Percentiles rank a stretch among this genome's conserved stretches.
These are phyloP conservation scores for Ochotona curzoniae DNA, from an alignment of 2,113 vertebrate species.

Conservation along the genomic window DNA sequence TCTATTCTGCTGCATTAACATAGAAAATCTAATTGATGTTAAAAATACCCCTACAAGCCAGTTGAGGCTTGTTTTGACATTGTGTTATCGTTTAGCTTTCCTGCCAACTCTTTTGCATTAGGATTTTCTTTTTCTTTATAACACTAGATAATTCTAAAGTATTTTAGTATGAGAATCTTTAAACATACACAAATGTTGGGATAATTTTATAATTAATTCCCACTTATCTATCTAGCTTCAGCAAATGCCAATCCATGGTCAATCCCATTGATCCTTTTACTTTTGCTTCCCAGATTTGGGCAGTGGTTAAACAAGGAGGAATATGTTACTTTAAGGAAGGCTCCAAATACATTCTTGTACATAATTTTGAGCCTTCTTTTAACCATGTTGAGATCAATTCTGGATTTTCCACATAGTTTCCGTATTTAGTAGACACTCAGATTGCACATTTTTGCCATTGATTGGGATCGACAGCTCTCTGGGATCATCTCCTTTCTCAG, in stretches of 20 bases:
- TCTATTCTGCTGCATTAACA: background rate
- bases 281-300: background rate
- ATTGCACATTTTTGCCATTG: too few species aligned
- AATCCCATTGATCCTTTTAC: background rate
- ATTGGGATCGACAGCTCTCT: too few species aligned
- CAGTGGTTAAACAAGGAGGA: accelerated
- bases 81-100: slow-evolving; percentile 27
- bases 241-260: background rate
- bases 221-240: background rate
- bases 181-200: background rate
- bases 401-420: background rate
- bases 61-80: background rate
- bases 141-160: background rate
- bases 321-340: slow-evolving; percentile 14
- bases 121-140: slow-evolving; percentile 12
- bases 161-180: slow-evolving; percentile 7
- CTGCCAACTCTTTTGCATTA: background rate
- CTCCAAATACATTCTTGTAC: background rate
- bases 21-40: background rate
- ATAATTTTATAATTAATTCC: slow-evolving; percentile 20
- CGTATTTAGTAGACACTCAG: background rate
- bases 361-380: slow-evolving; percentile 5
- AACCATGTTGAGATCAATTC: slow-evolving; percentile 16
- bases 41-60: background rate
- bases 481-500: background rate